phyloP scores from a whole-genome alignment of 2,113 vertebrate genomes.

The Procapra przewalskii region DNA sequence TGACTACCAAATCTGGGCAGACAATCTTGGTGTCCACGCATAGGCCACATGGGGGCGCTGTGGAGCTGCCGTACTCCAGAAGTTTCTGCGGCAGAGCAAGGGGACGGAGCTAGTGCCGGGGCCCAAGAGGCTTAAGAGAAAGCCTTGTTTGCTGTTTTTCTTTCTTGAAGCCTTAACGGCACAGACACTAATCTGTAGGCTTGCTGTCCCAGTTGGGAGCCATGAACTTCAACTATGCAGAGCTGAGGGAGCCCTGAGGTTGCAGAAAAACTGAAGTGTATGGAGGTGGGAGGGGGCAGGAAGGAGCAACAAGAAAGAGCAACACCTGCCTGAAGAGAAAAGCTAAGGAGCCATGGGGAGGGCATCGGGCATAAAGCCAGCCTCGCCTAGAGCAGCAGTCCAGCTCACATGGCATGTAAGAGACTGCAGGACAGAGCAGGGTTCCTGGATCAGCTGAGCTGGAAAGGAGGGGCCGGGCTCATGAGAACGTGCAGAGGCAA shows the following conservation, averaged over 20 bases:
- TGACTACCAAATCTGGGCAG: rapidly evolving
- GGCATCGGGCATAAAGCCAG: rapidly evolving
- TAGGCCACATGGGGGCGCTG: not conserved
- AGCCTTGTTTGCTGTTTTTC: not conserved
- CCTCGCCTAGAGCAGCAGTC: rapidly evolving
- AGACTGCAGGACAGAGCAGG: not conserved
- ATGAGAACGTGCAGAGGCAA: too few species aligned
- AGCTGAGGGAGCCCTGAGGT: not conserved
- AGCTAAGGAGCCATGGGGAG: rapidly evolving
- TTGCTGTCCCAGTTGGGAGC: not conserved
- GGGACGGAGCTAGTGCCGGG: too few species aligned
- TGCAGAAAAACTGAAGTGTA: not conserved
- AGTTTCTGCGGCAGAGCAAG: too few species aligned
- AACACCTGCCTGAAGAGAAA: not conserved
- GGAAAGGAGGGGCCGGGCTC: too few species aligned
- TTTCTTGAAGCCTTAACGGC: too few species aligned
- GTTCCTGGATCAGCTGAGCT: rapidly evolving
- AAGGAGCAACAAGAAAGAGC: rapidly evolving
- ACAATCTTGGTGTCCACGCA: not conserved
- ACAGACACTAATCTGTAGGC: rapidly evolving
- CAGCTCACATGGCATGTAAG: rapidly evolving
- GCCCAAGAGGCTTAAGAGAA: not conserved
- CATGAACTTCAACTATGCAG: not conserved
- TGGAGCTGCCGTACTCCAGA: not conserved
- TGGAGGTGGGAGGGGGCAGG: rapidly evolving